These are phyloP conservation scores for Eolophus roseicapilla DNA, from an alignment of 2,113 vertebrate species.

Conservation along the genomic window DNA sequence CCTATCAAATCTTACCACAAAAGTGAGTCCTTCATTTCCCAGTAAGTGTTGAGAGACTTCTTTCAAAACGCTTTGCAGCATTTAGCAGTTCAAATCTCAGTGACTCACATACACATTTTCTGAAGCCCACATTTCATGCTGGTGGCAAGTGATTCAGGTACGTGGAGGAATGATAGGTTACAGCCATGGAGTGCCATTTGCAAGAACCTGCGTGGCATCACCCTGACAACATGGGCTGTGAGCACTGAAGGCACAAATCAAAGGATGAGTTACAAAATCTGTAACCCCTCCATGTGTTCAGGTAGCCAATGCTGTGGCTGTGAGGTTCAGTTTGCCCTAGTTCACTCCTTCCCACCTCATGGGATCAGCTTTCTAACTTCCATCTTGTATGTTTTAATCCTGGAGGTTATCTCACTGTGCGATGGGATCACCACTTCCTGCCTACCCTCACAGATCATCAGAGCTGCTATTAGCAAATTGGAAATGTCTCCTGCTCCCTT, in stretches of 20 bases:
- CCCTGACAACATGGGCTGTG: rapidly evolving
- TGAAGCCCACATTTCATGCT: neutral
- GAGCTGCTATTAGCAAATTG: neutral
- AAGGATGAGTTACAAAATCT: neutral
- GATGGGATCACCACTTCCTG: neutral
- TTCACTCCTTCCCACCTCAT: neutral
- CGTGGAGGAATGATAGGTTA: neutral
- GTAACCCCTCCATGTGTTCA: rapidly evolving
- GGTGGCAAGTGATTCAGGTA: neutral
- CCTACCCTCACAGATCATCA: neutral
- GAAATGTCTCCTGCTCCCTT: neutral
- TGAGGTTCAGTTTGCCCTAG: neutral
- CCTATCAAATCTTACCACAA: neutral
- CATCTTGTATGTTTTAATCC: neutral
- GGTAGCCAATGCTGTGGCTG: neutral
- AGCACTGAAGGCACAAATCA: neutral
- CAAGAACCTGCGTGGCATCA: rapidly evolving
- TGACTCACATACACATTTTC: neutral
- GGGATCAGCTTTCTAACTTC: neutral
- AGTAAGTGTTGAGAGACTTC: neutral
- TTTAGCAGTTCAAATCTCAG: neutral
- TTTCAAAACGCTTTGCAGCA: neutral
- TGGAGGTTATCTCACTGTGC: neutral
- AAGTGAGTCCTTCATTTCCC: neutral
- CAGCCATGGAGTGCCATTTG: rapidly evolving